These are phyloP conservation scores for Molossus alvarezi DNA, from an alignment of 2,797 vertebrate genomes.

Conservation along the genomic window DNA sequence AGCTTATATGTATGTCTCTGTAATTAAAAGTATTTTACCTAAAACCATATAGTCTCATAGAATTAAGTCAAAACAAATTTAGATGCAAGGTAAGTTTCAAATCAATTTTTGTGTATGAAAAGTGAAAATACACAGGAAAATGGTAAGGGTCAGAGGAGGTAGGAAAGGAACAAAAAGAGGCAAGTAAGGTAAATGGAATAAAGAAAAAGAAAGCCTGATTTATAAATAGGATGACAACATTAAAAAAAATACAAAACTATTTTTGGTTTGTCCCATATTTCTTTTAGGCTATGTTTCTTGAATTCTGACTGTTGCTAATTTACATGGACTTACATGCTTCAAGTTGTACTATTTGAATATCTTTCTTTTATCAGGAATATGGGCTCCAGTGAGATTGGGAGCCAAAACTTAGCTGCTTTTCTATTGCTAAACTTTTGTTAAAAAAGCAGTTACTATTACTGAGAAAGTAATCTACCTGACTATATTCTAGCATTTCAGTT, in stretches of 20 bases:
- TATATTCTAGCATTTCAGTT: neutral
- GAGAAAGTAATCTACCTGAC: neutral
- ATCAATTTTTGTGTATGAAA: neutral
- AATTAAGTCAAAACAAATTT: conserved; percentile 56
- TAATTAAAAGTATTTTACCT: conserved; percentile 39
- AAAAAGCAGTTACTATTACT: conserved; percentile 15
- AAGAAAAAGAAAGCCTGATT: conserved; percentile 33
- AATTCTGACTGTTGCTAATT: conserved; percentile 39
- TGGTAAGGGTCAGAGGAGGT: neutral
- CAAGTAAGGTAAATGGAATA: neutral
- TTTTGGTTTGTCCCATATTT: neutral
- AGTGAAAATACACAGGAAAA: conserved; percentile 40
- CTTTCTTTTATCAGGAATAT: conserved; percentile 10
- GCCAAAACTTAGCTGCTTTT: neutral
- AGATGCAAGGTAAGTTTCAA: conserved; percentile 35
- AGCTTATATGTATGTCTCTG: neutral
- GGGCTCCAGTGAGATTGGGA: neutral
- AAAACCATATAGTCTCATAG: neutral
- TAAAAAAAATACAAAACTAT: neutral
- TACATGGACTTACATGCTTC: neutral
- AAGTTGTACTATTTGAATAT: neutral
- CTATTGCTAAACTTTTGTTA: conserved; percentile 38
- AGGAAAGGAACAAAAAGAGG: conserved; percentile 12
- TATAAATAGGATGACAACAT: conserved; percentile 10
- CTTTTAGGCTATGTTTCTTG: conserved; percentile 18